Percentiles rank a stretch among this genome's conserved stretches.
Evolutionary conservation across 2,888 invertebrate genomes (phyloP).

Genomic region (Synergus japonicus): DNA sequence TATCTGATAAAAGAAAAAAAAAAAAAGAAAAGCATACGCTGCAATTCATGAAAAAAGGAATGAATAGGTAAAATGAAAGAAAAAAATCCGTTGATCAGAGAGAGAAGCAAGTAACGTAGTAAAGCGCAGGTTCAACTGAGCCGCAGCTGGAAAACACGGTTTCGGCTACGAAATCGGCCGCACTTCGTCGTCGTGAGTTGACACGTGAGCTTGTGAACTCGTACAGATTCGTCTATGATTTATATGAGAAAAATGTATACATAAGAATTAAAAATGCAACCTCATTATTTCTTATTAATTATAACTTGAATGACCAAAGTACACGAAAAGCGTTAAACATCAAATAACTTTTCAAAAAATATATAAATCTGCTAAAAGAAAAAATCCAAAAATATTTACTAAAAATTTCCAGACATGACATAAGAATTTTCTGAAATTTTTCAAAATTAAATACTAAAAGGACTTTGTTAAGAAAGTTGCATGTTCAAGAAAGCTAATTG

Average conservation of each 20-base stretch:
- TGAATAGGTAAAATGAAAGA: constrained; percentile 23
- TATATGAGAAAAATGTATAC: neutral
- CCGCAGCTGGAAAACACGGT: constrained; percentile 37
- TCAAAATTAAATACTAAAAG: neutral
- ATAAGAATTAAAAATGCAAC: neutral
- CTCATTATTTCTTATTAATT: neutral
- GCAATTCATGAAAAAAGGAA: neutral
- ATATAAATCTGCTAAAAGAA: neutral
- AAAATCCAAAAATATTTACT: neutral
- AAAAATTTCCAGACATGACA: neutral
- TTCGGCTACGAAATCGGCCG: constrained; percentile 32
- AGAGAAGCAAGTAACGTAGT: constrained; percentile 31
- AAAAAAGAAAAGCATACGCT: constrained; percentile 13
- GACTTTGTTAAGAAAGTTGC: neutral
- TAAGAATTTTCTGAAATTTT: neutral
- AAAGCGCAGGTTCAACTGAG: constrained; percentile 40
- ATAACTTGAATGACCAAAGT: neutral
- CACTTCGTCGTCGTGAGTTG: constrained; percentile 34
- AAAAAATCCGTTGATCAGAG: constrained; percentile 5
- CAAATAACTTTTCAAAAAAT: neutral
- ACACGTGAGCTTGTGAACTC: constrained; percentile 29
- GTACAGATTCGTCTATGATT: neutral
- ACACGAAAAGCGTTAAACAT: neutral
- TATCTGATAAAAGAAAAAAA: constrained; percentile 6
- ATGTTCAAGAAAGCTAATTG: neutral